Evolutionary conservation across 1,140 invertebrate genomes (phyloP), one percentile per base, ranked within the genome.

Genomic region (Heterodera schachtii): DNA sequence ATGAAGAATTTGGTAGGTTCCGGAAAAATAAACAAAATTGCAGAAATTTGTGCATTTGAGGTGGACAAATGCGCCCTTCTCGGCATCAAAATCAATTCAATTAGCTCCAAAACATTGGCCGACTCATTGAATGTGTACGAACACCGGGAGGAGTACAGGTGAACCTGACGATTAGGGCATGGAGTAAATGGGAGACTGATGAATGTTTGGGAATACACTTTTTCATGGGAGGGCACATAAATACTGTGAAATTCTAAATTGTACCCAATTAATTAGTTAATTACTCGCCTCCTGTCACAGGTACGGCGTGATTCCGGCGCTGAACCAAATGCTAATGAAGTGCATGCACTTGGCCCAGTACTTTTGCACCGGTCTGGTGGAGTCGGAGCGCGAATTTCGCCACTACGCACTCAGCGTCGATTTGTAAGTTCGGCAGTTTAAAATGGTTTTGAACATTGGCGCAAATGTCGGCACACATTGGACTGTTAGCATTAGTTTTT

Each of bases 321-420:
- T 85, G 2, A 57, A 84, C 47, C 82, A 87, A 46, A 75, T 86
- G 46, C 31, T 85, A 31, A 80, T 87, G 64, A 83, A 78, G 4
- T 99, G 97, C 89, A 99, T 99, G 97, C 94, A 97, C 92, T 97
- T 98, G 91, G 98, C 98, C 0, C 93, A 98, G 0, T 99, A 99
- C 91, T 99, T 99, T 90, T 94, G 94, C 66, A 96, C 95, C 90
- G 97, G 97, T 11, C 94, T 94, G 83, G 90, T 94, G 7, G 87
- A 90, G 43, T 84, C 91, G 31, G 75, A 86, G 11, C 92, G 41
- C 19, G 78, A 93, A n/a, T 98, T 93, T 90, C 94, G 94, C 85
- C 96, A 97, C 92, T 89, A 87, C 90, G 96, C 95, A 64, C 91
- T 98, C 9, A 95, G 95, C 2, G 94, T 94, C 80, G 94, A 95